Base-by-base conservation (phyloP, 23 tunicate species). In the Halocynthia roretzi region DNA sequence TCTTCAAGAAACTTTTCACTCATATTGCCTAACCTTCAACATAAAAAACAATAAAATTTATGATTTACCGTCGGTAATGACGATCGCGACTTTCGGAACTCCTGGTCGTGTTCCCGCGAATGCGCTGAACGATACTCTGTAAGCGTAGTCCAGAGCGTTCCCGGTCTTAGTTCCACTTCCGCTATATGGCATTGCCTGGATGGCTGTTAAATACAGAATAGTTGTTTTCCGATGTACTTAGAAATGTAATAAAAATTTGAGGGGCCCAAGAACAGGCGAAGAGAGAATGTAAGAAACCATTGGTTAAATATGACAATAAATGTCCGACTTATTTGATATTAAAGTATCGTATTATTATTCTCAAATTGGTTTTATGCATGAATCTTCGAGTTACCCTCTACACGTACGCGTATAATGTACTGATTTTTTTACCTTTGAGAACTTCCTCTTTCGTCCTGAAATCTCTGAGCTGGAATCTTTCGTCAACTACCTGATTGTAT, bases 111-210 rank as follows among this genome's bases (percentile, higher is more conserved):
- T 70, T 15, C 92, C 98, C 20, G 80, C 67, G 7, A 68, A 61
- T 53, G 84, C 83, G 11, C 75, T 40, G 50, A 93, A 67, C 5
- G 84, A 52, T 31, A 67, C 71, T 10, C 55, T 60, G 17, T 88
- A 81, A 12, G 98, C 85, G 54, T 48, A 86, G 10, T 18, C 17
- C 22, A 93, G 40, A 6, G 98, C 98, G 62, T 77, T 76, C 31
- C 98, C 98, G 17, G 98, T 93, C 14, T 49, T 52, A 20, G 98
- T 86, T 23, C 98, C 98, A 50, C 74, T 58, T 50, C 92, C 98
- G 7, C 48, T 12, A 71, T 93, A 93, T 15, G 67, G 80, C 53
- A 93, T 75, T 14, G 51, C 85, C 15, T 67, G 61, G 49, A 93
- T 76, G 53, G 98, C 98, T 89, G 85, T 31, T 31, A 31, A 31